These are phyloP conservation scores for Pharmacophagus antenor DNA, from an alignment of 2,888 invertebrate genomes.

Conservation along the genomic window DNA sequence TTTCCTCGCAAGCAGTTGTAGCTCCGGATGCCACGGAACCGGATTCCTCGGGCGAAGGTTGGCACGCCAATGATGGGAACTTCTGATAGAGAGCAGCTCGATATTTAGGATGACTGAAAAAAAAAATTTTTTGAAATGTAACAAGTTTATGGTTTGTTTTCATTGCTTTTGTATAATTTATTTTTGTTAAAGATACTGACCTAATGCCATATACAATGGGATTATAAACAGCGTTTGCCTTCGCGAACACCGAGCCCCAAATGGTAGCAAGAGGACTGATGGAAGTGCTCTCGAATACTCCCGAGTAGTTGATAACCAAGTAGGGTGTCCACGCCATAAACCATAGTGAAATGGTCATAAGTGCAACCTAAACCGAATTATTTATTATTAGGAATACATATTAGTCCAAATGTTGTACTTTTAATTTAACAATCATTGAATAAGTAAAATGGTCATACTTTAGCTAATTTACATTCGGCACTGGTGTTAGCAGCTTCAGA, in stretches of 20 bases:
- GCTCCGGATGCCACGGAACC: slow-evolving; percentile 85
- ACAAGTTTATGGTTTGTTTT: too few relatives aligned
- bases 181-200: slow-evolving; percentile 59
- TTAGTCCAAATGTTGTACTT: not conserved
- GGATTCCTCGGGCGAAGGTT: slow-evolving; percentile 80
- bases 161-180: too few relatives aligned
- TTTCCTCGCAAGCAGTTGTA: slow-evolving; percentile 85
- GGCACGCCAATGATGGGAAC: slow-evolving; percentile 88
- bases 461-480: slow-evolving; percentile 92
- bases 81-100: slow-evolving; percentile 87
- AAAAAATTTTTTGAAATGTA: not conserved
- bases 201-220: slow-evolving; percentile 95
- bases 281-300: slow-evolving; percentile 87
- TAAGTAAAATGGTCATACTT: slow-evolving; percentile 64
- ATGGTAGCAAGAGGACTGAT: slow-evolving; percentile 91
- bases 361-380: slow-evolving; percentile 83
- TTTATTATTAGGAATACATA: not conserved
- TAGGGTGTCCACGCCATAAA: slow-evolving; percentile 97
- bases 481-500: slow-evolving; percentile 88
- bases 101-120: slow-evolving; percentile 87
- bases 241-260: slow-evolving; percentile 95
- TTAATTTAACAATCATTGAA: not conserved
- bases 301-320: slow-evolving; percentile 89
- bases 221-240: slow-evolving; percentile 94
- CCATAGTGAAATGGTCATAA: slow-evolving; percentile 94